These are phyloP conservation scores for Enteromius thamalakanensis DNA, from an alignment of 2,797 vertebrate genomes.

Conservation along the genomic window DNA sequence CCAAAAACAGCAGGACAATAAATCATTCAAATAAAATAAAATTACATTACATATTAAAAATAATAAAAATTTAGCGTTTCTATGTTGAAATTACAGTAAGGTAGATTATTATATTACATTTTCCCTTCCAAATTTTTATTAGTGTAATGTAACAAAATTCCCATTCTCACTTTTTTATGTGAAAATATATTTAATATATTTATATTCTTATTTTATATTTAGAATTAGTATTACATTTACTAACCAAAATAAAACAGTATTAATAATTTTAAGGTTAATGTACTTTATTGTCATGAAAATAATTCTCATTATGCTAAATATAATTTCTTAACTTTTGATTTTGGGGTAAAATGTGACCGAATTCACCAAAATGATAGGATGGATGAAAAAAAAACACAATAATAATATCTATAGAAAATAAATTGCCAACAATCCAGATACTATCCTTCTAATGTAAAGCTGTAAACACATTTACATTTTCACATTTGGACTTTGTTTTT, in stretches of 20 bases:
- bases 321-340: background rate
- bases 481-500: slow-evolving; percentile 13
- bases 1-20: background rate
- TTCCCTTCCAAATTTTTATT: background rate
- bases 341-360: background rate
- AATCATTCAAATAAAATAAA: too few relatives aligned
- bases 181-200: background rate
- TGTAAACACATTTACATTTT: slow-evolving; percentile 17
- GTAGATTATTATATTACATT: background rate
- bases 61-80: background rate
- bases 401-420: background rate
- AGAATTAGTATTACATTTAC: background rate
- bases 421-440: background rate
- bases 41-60: too few relatives aligned
- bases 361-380: background rate
- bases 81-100: background rate
- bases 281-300: background rate
- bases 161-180: background rate
- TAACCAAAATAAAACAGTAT: background rate
- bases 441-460: slow-evolving; percentile 12
- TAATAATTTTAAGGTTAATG: background rate
- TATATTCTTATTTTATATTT: background rate
- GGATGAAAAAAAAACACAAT: background rate
- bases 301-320: background rate
- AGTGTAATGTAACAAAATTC: too few relatives aligned